phyloP scores from a whole-genome alignment of 1,140 invertebrate genomes.

The Magallana ariakensis region DNA sequence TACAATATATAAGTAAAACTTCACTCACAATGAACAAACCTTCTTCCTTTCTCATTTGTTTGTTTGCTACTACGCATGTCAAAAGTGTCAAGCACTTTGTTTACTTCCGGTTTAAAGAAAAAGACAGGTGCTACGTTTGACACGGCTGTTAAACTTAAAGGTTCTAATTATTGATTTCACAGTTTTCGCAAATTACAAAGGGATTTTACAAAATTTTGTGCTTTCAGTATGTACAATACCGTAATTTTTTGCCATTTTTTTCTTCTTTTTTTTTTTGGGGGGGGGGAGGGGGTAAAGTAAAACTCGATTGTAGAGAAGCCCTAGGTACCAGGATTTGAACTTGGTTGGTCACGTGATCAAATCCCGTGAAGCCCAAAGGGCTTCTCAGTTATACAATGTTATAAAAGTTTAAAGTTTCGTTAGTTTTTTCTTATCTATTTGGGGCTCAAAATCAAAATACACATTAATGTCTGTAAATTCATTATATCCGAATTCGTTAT shows the following conservation, averaged over 20 bases:
- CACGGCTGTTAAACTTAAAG: not conserved
- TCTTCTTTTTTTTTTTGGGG: too few relatives aligned
- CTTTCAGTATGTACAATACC: not conserved
- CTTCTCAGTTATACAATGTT: too few relatives aligned
- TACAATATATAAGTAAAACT: not conserved
- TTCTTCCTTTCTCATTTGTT: not conserved
- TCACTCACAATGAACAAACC: not conserved
- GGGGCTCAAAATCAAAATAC: too few relatives aligned
- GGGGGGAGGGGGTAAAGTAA: too few relatives aligned
- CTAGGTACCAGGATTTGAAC: conserved; percentile 46
- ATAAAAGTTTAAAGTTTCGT: too few relatives aligned
- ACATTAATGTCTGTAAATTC: too few relatives aligned
- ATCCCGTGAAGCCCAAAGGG: too few relatives aligned
- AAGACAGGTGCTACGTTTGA: not conserved
- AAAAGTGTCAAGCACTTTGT: not conserved
- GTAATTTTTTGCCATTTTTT: not conserved
- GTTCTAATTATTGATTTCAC: not conserved
- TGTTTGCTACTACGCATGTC: not conserved
- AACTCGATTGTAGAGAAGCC: too few relatives aligned
- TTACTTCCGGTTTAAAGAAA: conserved; percentile 21
- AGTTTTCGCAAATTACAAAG: not conserved
- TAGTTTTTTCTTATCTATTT: too few relatives aligned
- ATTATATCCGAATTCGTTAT: too few relatives aligned
- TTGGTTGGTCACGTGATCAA: too few relatives aligned
- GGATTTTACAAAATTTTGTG: not conserved